phyloP scores from a whole-genome alignment of 2,797 vertebrate genomes.

The Threskiornis aethiopicus region DNA sequence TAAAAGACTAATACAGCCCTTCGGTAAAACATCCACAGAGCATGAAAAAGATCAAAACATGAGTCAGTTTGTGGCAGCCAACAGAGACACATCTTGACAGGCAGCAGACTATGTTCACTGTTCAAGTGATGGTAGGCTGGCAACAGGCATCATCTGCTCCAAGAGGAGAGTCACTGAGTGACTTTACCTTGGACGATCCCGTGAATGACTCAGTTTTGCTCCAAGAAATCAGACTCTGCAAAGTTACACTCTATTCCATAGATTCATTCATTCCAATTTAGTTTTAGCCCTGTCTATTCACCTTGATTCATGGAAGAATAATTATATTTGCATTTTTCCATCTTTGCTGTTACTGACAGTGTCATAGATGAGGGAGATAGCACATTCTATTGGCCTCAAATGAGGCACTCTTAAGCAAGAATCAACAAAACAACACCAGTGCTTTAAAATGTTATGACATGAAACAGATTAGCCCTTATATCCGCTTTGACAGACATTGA shows the following conservation, averaged over 20 bases:
- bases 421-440: neutral
- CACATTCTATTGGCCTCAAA: neutral
- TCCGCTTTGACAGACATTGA: neutral
- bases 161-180: neutral
- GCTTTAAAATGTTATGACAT: neutral
- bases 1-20: neutral
- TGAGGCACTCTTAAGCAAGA: neutral
- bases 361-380: neutral
- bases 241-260: neutral
- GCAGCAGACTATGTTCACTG: neutral
- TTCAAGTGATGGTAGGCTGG: neutral
- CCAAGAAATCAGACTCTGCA: neutral
- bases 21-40: neutral
- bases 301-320: neutral
- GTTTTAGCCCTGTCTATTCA: neutral
- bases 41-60: neutral
- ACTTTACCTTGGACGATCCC: neutral
- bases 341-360: neutral
- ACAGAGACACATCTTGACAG: neutral
- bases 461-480: neutral
- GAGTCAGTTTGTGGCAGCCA: conserved; percentile 1
- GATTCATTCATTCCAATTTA: neutral
- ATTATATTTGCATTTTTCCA: neutral
- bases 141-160: neutral
- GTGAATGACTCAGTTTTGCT: neutral